These are phyloP conservation scores for Lepus timidus DNA, from an alignment of 2,113 vertebrate genomes.

Conservation along the genomic window DNA sequence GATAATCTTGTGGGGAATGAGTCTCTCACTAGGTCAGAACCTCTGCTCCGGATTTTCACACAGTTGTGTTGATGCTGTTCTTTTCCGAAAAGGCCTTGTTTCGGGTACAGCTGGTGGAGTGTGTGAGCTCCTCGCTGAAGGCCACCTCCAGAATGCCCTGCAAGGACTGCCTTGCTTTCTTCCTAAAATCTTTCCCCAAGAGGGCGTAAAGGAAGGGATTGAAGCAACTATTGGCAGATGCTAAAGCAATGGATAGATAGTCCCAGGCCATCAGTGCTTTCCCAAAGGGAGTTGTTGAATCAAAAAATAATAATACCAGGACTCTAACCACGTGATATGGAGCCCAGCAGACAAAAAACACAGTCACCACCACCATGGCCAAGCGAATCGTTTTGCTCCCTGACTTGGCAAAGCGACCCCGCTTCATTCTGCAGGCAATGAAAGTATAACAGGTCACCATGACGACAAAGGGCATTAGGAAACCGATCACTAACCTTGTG, in stretches of 20 bases:
- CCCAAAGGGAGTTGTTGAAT: not conserved
- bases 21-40: not conserved
- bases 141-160: constrained; percentile 86
- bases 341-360: constrained; percentile 91
- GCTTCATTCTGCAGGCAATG: constrained; percentile 75
- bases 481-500: constrained; percentile 87
- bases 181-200: constrained; percentile 89
- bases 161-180: constrained; percentile 84
- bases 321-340: constrained; percentile 89
- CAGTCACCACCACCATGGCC: constrained; percentile 78
- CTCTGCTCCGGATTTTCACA: constrained; percentile 46
- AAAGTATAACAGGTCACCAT: constrained; percentile 87
- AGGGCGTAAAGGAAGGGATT: constrained; percentile 91
- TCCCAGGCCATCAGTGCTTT: constrained; percentile 80
- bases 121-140: constrained; percentile 86
- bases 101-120: constrained; percentile 48
- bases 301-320: constrained; percentile 52
- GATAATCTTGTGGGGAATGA: not conserved
- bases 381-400: constrained; percentile 83
- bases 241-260: constrained; percentile 84
- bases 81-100: constrained; percentile 73
- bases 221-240: constrained; percentile 91
- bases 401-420: constrained; percentile 75
- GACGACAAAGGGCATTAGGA: constrained; percentile 87
- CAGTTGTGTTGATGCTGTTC: constrained; percentile 45